Percentiles rank a stretch among this genome's conserved stretches.
phyloP scores from a whole-genome alignment of 1,140 invertebrate species.

The Ooceraea biroi region DNA sequence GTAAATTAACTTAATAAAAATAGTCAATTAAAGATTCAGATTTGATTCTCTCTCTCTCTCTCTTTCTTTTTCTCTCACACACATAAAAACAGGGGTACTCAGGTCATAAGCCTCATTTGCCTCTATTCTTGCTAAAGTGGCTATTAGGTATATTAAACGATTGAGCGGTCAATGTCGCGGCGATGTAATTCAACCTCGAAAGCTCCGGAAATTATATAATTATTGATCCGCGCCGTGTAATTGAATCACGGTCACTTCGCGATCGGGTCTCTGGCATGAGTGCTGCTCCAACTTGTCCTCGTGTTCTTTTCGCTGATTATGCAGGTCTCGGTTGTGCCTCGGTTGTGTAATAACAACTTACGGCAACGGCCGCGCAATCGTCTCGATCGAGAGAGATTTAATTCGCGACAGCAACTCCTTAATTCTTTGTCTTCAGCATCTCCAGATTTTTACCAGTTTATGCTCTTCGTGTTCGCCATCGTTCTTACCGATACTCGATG shows the following conservation, averaged over 20 bases:
- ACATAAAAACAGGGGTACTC: background rate
- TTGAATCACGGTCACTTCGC: constrained; percentile 30
- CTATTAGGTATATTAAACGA: constrained; percentile 58
- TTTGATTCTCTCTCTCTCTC: too few species aligned
- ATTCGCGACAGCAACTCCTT: too few species aligned
- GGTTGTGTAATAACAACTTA: background rate
- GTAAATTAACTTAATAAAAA: too few species aligned
- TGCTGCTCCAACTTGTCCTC: background rate
- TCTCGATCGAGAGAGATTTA: background rate
- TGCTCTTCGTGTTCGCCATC: too few species aligned
- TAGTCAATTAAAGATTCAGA: too few species aligned
- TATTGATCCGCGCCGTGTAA: constrained; percentile 57
- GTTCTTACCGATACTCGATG: too few species aligned
- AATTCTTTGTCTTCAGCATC: too few species aligned
- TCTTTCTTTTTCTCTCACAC: too few species aligned
- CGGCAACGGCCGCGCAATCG: background rate
- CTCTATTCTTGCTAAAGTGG: constrained; percentile 58
- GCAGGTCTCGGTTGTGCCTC: background rate
- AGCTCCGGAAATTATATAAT: constrained; percentile 68
- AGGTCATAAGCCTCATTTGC: constrained; percentile 62
- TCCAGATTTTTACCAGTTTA: too few species aligned
- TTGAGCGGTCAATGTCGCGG: constrained; percentile 70
- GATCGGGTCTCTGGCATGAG: constrained; percentile 14
- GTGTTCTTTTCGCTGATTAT: background rate
- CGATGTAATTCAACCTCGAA: constrained; percentile 40